Conservation (phyloP, 1,140 invertebrate genomes). For the Bradynema listronoti region DNA sequence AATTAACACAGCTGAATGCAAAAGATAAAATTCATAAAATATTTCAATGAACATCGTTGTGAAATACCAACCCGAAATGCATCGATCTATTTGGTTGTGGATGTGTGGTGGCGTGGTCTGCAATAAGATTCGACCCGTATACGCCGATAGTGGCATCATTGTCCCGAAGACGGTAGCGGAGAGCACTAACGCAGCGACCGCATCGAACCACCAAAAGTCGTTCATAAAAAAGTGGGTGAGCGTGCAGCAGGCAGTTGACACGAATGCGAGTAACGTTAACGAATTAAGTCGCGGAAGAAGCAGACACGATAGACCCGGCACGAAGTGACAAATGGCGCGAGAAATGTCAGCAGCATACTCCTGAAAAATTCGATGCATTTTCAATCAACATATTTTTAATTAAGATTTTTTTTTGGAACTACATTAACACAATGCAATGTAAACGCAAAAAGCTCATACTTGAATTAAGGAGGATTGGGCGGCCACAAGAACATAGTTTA, state of each 20-base stretch:
- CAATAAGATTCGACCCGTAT: constrained; percentile 54
- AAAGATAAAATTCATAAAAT: constrained; percentile 21
- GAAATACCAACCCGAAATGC: too few species aligned
- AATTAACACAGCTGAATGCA: too few species aligned
- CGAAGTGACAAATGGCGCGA: constrained; percentile 48
- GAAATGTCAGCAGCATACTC: constrained; percentile 56
- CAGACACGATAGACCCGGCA: constrained; percentile 51
- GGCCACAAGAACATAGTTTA: constrained; percentile 50
- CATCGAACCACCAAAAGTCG: constrained; percentile 48
- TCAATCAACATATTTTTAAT: constrained; percentile 12
- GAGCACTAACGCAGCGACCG: constrained; percentile 43
- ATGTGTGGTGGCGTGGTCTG: constrained; percentile 54
- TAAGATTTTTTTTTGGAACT: constrained; percentile 13
- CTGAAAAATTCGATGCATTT: constrained; percentile 27
- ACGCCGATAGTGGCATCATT: constrained; percentile 51
- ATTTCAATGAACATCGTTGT: background rate
- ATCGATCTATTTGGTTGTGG: constrained; percentile 55
- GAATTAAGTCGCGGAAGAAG: constrained; percentile 53
- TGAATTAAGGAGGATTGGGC: constrained; percentile 43
- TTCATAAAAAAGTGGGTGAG: constrained; percentile 39
- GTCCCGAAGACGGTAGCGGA: constrained; percentile 51
- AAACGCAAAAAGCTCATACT: constrained; percentile 21
- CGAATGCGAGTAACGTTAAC: constrained; percentile 40
- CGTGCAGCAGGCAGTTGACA: constrained; percentile 31
- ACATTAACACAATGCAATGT: constrained; percentile 3